These are phyloP conservation scores for Mercenaria mercenaria DNA, from an alignment of 1,140 invertebrate genomes.

Conservation along the genomic window DNA sequence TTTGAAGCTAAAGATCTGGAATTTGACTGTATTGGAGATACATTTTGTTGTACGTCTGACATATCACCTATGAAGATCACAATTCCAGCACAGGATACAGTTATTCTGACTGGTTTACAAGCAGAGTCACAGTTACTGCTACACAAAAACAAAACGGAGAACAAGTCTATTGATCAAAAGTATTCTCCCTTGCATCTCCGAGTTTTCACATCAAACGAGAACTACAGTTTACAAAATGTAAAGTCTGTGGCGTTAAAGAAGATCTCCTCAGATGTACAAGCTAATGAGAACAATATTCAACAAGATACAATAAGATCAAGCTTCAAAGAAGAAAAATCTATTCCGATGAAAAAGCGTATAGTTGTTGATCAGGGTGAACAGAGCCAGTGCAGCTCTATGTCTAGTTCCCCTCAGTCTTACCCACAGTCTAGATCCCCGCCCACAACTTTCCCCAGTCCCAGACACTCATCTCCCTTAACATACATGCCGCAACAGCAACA, in stretches of 20 bases:
- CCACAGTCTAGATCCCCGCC: constrained; percentile 36
- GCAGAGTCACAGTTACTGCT: constrained; percentile 49
- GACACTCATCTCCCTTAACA: constrained; percentile 7
- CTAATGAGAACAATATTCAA: not conserved
- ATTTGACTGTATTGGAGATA: constrained; percentile 76
- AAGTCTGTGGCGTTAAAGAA: not conserved
- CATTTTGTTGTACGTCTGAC: constrained; percentile 76
- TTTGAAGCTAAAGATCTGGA: constrained; percentile 76
- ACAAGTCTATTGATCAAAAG: constrained; percentile 37
- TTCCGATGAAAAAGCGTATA: constrained; percentile 61
- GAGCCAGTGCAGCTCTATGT: not conserved
- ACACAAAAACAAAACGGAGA: constrained; percentile 34
- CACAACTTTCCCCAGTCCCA: not conserved
- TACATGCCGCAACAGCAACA: constrained; percentile 50
- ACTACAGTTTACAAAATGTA: constrained; percentile 32
- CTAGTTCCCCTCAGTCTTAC: constrained; percentile 40
- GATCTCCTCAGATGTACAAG: not conserved
- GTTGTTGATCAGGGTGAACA: constrained; percentile 49
- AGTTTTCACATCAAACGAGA: constrained; percentile 50
- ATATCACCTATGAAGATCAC: constrained; percentile 79
- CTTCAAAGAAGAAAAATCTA: constrained; percentile 64
- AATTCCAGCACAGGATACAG: constrained; percentile 77
- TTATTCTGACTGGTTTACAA: constrained; percentile 78
- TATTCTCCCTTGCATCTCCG: constrained; percentile 61
- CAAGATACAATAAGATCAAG: not conserved